Conservation (phyloP, 2,113 vertebrate species). For the Muntiacus muntjak region DNA sequence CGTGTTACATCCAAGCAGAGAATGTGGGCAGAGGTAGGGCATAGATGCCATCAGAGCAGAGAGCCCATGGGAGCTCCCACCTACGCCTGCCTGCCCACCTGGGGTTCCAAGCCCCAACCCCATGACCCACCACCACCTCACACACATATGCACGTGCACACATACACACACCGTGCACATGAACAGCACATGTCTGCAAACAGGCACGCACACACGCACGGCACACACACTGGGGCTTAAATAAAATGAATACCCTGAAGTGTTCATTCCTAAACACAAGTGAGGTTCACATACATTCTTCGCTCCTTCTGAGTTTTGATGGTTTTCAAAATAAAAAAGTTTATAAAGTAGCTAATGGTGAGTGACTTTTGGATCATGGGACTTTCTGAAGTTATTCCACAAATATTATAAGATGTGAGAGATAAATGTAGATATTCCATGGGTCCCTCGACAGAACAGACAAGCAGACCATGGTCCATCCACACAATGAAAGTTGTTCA, state of each 20-base stretch:
- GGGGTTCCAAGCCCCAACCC: background rate
- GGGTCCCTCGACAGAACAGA: background rate
- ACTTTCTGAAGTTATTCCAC: background rate
- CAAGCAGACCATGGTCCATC: background rate
- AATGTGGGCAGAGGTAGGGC: background rate
- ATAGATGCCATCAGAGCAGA: too few relatives aligned
- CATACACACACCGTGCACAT: fast-evolving
- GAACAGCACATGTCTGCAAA: background rate
- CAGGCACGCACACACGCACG: background rate
- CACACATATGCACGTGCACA: too few relatives aligned
- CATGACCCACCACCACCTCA: background rate
- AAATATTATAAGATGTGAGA: background rate
- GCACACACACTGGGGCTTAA: background rate
- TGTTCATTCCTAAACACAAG: background rate
- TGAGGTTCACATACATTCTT: background rate
- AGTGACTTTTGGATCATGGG: background rate
- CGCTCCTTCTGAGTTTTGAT: background rate
- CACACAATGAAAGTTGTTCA: background rate
- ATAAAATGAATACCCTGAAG: background rate
- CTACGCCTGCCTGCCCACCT: background rate
- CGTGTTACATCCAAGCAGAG: background rate
- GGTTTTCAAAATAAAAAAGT: background rate
- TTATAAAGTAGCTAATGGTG: background rate
- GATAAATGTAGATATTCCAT: background rate
- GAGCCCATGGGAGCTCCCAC: background rate